Conservation (phyloP, 2,888 invertebrate species). For the Andricus curvator region DNA sequence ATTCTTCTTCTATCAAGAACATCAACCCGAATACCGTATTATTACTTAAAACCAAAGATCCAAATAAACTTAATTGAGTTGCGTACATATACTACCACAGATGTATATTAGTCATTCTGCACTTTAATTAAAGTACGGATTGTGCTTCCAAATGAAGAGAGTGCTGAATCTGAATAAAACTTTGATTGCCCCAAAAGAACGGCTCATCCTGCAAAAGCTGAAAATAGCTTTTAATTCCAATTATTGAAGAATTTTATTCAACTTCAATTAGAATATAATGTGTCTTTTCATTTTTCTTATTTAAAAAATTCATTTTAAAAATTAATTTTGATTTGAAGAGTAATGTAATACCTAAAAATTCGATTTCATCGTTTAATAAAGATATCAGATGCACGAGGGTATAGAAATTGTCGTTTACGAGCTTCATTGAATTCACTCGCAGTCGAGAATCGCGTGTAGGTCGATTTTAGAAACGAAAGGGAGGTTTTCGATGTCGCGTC, state of each 20-base stretch:
- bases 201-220: constrained; percentile 24
- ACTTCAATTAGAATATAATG: not conserved
- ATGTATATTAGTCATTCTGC: constrained; percentile 29
- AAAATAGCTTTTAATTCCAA: constrained; percentile 27
- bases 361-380: constrained; percentile 6
- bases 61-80: constrained; percentile 6
- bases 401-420: constrained; percentile 1
- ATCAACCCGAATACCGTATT: not conserved
- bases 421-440: constrained; percentile 6
- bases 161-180: constrained; percentile 32
- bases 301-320: not conserved
- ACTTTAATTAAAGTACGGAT: constrained; percentile 32
- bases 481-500: constrained; percentile 59
- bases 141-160: constrained; percentile 39
- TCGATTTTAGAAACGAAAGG: constrained; percentile 60
- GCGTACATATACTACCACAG: constrained; percentile 28
- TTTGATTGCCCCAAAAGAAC: constrained; percentile 35
- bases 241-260: not conserved
- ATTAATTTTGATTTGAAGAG: not conserved
- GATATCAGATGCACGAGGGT: not conserved
- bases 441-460: constrained; percentile 62
- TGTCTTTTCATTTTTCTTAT: too few species aligned
- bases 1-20: not conserved
- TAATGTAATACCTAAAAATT: not conserved
- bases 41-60: constrained; percentile 14